These are phyloP conservation scores for Trisateles emortualis DNA, from an alignment of 2,888 invertebrate species.

Conservation along the genomic window DNA sequence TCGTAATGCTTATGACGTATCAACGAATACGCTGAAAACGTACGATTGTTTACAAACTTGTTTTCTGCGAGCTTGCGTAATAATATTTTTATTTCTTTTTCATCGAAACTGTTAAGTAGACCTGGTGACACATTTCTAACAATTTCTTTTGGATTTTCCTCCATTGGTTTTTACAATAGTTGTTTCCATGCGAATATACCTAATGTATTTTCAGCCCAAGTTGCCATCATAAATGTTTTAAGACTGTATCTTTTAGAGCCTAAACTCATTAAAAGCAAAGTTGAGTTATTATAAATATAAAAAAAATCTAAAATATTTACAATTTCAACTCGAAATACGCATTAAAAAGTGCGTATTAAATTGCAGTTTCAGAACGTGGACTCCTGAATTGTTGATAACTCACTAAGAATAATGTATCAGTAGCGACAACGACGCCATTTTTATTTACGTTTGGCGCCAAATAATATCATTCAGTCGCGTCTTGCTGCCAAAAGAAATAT, in stretches of 20 bases:
- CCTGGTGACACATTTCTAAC: slow-evolving; percentile 11
- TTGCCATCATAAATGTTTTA: too few species aligned
- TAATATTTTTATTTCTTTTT: slow-evolving; percentile 25
- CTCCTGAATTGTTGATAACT: slow-evolving; percentile 39
- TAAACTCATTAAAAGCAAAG: too few species aligned
- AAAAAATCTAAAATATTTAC: neutral
- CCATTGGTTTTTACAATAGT: neutral
- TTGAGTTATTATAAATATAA: too few species aligned
- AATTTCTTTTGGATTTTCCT: neutral
- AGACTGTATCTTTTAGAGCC: too few species aligned
- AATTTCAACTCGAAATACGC: neutral
- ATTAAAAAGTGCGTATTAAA: slow-evolving; percentile 4
- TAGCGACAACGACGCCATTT: slow-evolving; percentile 65
- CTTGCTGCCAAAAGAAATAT: slow-evolving; percentile 66
- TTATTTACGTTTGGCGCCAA: slow-evolving; percentile 84
- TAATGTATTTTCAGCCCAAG: too few species aligned
- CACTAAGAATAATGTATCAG: slow-evolving; percentile 43
- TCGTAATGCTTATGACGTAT: slow-evolving; percentile 29
- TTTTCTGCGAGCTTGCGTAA: slow-evolving; percentile 38
- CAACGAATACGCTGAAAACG: slow-evolving; percentile 21
- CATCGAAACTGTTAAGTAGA: slow-evolving; percentile 7
- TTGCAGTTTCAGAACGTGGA: slow-evolving; percentile 39
- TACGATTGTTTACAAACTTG: slow-evolving; percentile 27
- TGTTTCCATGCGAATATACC: neutral
- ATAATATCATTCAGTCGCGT: slow-evolving; percentile 65